Evolutionary conservation across 1,140 invertebrate genomes (phyloP).

Genomic region (Ceratitis capitata): DNA sequence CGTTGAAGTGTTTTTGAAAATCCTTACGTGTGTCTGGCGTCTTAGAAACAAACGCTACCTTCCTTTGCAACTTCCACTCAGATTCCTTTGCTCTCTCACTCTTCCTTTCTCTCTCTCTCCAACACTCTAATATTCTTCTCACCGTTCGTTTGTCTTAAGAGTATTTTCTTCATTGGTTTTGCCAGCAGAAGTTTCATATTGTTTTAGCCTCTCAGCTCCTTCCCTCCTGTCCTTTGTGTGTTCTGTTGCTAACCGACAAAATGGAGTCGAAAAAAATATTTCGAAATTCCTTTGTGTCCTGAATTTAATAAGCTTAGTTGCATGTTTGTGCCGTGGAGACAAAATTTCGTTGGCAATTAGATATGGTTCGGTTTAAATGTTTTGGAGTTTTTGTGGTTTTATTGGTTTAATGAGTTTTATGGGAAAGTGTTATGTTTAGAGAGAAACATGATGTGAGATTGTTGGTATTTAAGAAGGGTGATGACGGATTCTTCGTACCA

Average conservation of each 20-base stretch:
- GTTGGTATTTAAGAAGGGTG: neutral
- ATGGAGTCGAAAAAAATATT: neutral
- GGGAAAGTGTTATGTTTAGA: neutral
- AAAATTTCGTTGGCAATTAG: slow-evolving; percentile 32
- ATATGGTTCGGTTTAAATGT: slow-evolving; percentile 30
- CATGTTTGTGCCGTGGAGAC: slow-evolving; percentile 23
- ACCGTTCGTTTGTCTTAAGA: neutral
- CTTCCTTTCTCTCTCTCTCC: neutral
- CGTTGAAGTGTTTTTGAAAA: slow-evolving; percentile 32
- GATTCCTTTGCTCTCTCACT: neutral
- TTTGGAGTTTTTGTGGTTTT: slow-evolving; percentile 20
- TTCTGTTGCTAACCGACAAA: no score
- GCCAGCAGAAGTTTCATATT: neutral
- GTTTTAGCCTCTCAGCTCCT: neutral
- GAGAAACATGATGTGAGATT: neutral
- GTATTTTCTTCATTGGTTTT: neutral
- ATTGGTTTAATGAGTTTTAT: neutral
- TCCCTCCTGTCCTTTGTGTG: no score
- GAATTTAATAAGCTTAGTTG: slow-evolving; percentile 37
- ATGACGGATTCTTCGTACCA: no score
- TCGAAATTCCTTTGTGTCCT: slow-evolving; percentile 23
- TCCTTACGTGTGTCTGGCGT: slow-evolving; percentile 33
- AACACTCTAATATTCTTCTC: neutral
- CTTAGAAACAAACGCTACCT: neutral
- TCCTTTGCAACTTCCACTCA: no score